A percentile compares a stretch with the other conserved stretches of the same genome.
Evolutionary conservation across 2,113 vertebrate genomes (phyloP).

Genomic region (Alethe diademata): DNA sequence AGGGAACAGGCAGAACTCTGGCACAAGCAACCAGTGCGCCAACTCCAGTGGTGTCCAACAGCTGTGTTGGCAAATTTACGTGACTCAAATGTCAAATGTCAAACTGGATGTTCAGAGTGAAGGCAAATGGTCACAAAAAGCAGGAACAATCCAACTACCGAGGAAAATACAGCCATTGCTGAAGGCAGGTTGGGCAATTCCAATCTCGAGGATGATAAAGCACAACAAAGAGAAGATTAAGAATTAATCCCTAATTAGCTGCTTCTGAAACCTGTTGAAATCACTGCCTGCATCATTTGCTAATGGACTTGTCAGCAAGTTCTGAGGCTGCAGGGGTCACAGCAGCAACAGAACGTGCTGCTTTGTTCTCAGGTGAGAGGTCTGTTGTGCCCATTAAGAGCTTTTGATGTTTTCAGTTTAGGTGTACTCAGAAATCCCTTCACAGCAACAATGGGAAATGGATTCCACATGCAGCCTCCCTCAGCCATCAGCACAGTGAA

Average conservation of each 20-base stretch:
- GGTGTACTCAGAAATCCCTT: not conserved
- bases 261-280: not conserved
- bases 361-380: not conserved
- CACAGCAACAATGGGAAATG: not conserved
- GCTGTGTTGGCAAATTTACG: not conserved
- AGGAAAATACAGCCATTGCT: not conserved
- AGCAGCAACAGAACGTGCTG: not conserved
- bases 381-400: not conserved
- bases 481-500: not conserved
- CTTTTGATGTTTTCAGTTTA: not conserved
- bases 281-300: not conserved
- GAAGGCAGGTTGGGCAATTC: not conserved
- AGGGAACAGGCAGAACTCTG: not conserved
- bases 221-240: slow-evolving; percentile 18
- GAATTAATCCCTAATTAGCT: not conserved
- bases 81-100: not conserved
- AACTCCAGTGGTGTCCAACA: not conserved
- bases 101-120: accelerated
- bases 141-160: not conserved
- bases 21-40: not conserved
- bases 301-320: slow-evolving; percentile 11
- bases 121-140: not conserved
- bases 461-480: not conserved
- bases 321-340: not conserved
- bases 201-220: not conserved